Evolutionary conservation across 1,140 invertebrate genomes (phyloP), one percentile per base, ranked within the genome.

Genomic region (Physella acuta): DNA sequence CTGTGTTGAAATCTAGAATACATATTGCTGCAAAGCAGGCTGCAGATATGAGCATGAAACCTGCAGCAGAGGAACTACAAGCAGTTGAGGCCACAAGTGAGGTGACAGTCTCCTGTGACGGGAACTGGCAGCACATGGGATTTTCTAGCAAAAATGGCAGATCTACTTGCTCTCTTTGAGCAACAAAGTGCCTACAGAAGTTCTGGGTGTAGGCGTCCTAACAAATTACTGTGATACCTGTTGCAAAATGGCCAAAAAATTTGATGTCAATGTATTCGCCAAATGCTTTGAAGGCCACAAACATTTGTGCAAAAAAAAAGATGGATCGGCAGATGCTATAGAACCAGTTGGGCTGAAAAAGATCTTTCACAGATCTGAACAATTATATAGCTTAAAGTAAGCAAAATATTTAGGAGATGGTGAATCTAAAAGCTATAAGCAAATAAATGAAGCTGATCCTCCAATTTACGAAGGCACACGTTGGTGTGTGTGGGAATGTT

Each of bases 381-480:
- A 59, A 17, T 14, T 26, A 3, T 33, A 66, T 36, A 30, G 30
- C 8, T 24, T 71, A 20, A 53, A 37, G 3, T 71, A 71, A 49
- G 33, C 64, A 33, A n/a, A 51, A 8, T 66, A 66, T 66, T 34
- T 66, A 3, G 62, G 70, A n/a, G n/a, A n/a, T n/a, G n/a, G n/a
- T n/a, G 70, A 71, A 28, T 59, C 52, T 20, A 71, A 71, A 53
- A 66, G 59, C 16, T 65, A 34, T 51, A 65, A 53, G 14, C 17
- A 26, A 44, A 16, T 71, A 3, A 34, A 26, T 2, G 34, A 59
- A n/a, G 62, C 70, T 31, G 55, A 71, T 31, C 70, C 70, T 14
- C 62, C 70, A 24, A 34, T 71, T 0, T 71, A 67, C 64, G 37
- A 51, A 2, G 49, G 39, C 33, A 33, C 20, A 11, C 4, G 17